phyloP scores from a whole-genome alignment of 2,113 vertebrate species.

The Procavia capensis region DNA sequence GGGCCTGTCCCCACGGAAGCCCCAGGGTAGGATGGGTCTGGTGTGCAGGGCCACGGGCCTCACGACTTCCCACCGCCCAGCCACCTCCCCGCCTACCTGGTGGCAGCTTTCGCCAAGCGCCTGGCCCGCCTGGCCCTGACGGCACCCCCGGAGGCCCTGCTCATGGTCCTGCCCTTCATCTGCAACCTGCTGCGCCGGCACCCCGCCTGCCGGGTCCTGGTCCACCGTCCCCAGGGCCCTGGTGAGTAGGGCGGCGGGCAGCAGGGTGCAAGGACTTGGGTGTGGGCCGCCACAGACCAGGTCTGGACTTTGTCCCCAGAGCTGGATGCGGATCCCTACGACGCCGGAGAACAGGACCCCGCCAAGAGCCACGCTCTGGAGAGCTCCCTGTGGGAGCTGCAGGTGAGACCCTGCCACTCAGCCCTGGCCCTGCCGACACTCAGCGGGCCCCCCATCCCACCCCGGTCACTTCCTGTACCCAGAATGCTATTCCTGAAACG shows the following conservation, averaged over 20 bases:
- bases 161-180: constrained; percentile 95
- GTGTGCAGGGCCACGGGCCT: not conserved
- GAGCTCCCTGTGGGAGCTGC: constrained; percentile 97
- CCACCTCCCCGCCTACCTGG: constrained; percentile 95
- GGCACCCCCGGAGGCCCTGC: constrained; percentile 92
- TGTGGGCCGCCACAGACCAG: not conserved
- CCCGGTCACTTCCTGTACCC: fast-evolving
- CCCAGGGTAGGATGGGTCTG: not conserved
- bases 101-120: constrained; percentile 96
- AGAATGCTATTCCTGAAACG: no score
- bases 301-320: constrained; percentile 80
- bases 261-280: not conserved
- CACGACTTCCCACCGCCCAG: constrained; percentile 74
- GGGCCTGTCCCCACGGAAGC: fast-evolving
- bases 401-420: constrained; percentile 84
- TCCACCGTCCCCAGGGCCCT: constrained; percentile 89
- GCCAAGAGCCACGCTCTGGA: constrained; percentile 92
- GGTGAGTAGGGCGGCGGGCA: not conserved
- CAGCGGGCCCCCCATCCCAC: not conserved
- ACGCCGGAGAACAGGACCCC: constrained; percentile 92
- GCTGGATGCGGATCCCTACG: constrained; percentile 90
- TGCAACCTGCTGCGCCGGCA: constrained; percentile 96
- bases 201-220: constrained; percentile 91
- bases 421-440: fast-evolving
- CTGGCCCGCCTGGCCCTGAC: constrained; percentile 93